Percentiles rank a stretch among this genome's conserved stretches.
These are phyloP conservation scores for Quadriops clusia DNA, from an alignment of 2,888 invertebrate species.

Conservation along the genomic window DNA sequence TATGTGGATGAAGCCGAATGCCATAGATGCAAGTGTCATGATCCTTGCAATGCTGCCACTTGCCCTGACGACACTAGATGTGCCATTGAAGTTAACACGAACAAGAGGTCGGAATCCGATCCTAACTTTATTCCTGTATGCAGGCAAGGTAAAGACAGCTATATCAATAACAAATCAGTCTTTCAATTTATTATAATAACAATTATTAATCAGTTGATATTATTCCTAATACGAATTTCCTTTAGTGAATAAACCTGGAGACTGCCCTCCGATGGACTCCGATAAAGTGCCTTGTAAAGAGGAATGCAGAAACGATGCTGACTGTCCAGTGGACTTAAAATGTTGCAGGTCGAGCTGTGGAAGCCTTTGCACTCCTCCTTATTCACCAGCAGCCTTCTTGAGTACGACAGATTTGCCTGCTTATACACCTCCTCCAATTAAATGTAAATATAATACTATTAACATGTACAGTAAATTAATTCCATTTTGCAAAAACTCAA, in stretches of 20 bases:
- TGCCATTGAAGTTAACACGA: conserved; percentile 47
- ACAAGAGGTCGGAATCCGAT: conserved; percentile 24
- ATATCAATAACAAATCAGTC: too few species aligned
- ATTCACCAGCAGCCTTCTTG: conserved; percentile 30
- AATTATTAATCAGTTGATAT: conserved; percentile 12
- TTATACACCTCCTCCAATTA: conserved; percentile 28
- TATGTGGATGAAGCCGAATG: conserved; percentile 52
- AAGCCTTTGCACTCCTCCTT: conserved; percentile 52
- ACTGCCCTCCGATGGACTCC: conserved; percentile 45
- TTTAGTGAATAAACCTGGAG: conserved; percentile 56
- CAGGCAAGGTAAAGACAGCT: conserved; percentile 51
- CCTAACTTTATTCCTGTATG: conserved; percentile 49
- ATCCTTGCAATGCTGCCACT: conserved; percentile 54
- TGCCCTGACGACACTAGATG: conserved; percentile 60
- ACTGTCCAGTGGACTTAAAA: conserved; percentile 66
- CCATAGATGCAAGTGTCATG: conserved; percentile 57
- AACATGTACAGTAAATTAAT: conserved; percentile 3
- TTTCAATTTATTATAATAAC: too few species aligned
- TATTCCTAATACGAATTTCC: conserved; percentile 4
- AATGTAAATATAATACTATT: conserved; percentile 23
- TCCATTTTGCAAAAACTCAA: not conserved
- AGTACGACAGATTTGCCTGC: conserved; percentile 33
- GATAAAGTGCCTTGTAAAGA: conserved; percentile 46
- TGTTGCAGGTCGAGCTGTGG: conserved; percentile 76
- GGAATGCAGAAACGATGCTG: conserved; percentile 70